Conservation (phyloP, 2,888 invertebrate genomes). For the Campopleginae sp. region DNA sequence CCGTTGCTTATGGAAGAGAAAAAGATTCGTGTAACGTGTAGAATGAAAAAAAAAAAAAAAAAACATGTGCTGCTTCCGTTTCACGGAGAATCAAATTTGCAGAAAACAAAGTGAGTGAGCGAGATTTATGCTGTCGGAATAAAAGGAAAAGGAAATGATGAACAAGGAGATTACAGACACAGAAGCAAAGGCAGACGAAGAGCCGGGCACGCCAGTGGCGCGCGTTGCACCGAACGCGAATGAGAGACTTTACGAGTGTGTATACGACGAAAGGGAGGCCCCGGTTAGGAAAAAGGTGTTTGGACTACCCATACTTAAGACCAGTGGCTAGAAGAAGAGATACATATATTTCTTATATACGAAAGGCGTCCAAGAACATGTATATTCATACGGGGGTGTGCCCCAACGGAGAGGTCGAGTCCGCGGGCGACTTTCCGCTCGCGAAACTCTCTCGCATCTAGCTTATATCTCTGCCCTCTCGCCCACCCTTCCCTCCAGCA, state of each 20-base stretch:
- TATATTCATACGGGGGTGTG: constrained; percentile 72
- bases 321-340: constrained; percentile 41
- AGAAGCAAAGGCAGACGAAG: constrained; percentile 44
- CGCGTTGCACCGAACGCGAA: constrained; percentile 35
- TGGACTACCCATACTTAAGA: constrained; percentile 35
- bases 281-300: constrained; percentile 25
- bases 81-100: constrained; percentile 11
- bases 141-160: constrained; percentile 14
- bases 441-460: constrained; percentile 53
- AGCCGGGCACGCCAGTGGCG: constrained; percentile 30
- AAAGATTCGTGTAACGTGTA: neutral
- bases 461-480: constrained; percentile 48
- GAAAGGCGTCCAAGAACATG: constrained; percentile 68
- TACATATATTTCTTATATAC: constrained; percentile 34
- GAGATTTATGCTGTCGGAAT: constrained; percentile 7
- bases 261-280: constrained; percentile 27
- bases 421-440: constrained; percentile 57
- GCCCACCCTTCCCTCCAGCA: constrained; percentile 41
- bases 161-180: constrained; percentile 25
- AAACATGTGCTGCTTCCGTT: constrained; percentile 22
- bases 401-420: constrained; percentile 55
- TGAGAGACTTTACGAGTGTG: constrained; percentile 43
- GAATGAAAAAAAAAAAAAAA: neutral
- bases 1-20: constrained; percentile 55
- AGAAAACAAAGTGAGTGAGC: constrained; percentile 9